phyloP scores from a whole-genome alignment of 2,113 vertebrate genomes.

The Salvelinus namaycush region DNA sequence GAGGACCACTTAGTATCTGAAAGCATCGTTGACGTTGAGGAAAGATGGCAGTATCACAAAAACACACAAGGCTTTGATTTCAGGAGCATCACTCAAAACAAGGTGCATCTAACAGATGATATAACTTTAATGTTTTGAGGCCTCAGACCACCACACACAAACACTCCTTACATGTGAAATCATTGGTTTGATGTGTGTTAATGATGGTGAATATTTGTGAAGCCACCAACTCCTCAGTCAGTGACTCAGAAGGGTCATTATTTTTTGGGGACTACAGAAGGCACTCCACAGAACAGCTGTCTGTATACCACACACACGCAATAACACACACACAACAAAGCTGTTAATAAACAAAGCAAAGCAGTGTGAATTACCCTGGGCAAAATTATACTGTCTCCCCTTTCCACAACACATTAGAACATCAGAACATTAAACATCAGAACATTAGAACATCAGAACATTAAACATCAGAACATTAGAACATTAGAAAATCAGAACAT shows the following conservation, averaged over 20 bases:
- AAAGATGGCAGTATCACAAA: not conserved
- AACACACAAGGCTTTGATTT: conserved; percentile 14
- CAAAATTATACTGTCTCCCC: not conserved
- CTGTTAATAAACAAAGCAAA: conserved; percentile 29
- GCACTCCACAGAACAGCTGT: no score
- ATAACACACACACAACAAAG: conserved; percentile 30
- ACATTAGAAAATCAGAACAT: no score
- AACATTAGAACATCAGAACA: no score
- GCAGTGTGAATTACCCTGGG: not conserved
- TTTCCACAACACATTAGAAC: not conserved
- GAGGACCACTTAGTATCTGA: not conserved
- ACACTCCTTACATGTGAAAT: conserved; percentile 29
- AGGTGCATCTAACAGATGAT: not conserved
- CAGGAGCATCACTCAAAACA: conserved; percentile 7
- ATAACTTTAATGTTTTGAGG: not conserved
- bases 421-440: not conserved
- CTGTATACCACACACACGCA: no score
- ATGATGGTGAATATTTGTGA: conserved; percentile 36
- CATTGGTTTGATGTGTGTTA: conserved; percentile 30
- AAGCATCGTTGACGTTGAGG: not conserved
- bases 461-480: no score
- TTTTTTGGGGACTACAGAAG: no score
- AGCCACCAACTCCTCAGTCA: conserved; percentile 42
- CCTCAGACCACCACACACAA: conserved; percentile 5
- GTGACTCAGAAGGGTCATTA: conserved; percentile 32